These are phyloP conservation scores for Exocentrus adspersus DNA, from an alignment of 2,888 invertebrate genomes.

Conservation along the genomic window DNA sequence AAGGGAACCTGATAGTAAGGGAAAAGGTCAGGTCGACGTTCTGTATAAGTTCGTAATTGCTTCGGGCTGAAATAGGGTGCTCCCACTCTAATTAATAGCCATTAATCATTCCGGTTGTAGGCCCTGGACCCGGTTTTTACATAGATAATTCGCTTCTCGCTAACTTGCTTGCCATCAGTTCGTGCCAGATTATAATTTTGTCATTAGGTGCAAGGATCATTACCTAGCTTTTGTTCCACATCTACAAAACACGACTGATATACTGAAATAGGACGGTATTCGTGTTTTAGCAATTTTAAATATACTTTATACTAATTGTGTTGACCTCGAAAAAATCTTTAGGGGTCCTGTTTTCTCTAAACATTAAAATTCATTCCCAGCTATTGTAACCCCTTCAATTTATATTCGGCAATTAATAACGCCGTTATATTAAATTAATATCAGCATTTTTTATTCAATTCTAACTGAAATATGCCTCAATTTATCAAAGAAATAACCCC, in stretches of 20 bases:
- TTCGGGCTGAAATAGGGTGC: slow-evolving; percentile 19
- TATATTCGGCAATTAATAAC: neutral
- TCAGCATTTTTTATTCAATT: slow-evolving; percentile 1
- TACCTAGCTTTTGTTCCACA: slow-evolving; percentile 8
- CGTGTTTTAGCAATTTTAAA: too few relatives aligned
- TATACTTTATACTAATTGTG: too few relatives aligned
- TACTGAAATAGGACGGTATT: too few relatives aligned
- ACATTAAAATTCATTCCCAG: too few relatives aligned
- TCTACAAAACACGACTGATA: neutral
- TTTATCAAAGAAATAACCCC: slow-evolving; percentile 16
- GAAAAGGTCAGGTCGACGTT: slow-evolving; percentile 30
- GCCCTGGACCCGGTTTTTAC: slow-evolving; percentile 22
- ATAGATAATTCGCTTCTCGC: slow-evolving; percentile 18
- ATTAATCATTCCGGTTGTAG: slow-evolving; percentile 33
- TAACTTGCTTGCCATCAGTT: slow-evolving; percentile 9
- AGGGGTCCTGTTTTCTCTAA: too few relatives aligned
- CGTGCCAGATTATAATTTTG: neutral
- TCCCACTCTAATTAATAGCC: slow-evolving; percentile 43
- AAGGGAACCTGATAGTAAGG: slow-evolving; percentile 39
- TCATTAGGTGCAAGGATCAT: neutral
- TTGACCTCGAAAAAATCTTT: too few relatives aligned
- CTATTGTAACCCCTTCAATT: neutral
- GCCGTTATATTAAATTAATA: neutral
- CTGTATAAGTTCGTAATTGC: slow-evolving; percentile 21
- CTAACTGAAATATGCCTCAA: slow-evolving; percentile 8